Percentiles rank a stretch among this genome's conserved stretches.
phyloP scores from a whole-genome alignment of 2,113 vertebrate species.

The Phalacrocorax aristotelis region DNA sequence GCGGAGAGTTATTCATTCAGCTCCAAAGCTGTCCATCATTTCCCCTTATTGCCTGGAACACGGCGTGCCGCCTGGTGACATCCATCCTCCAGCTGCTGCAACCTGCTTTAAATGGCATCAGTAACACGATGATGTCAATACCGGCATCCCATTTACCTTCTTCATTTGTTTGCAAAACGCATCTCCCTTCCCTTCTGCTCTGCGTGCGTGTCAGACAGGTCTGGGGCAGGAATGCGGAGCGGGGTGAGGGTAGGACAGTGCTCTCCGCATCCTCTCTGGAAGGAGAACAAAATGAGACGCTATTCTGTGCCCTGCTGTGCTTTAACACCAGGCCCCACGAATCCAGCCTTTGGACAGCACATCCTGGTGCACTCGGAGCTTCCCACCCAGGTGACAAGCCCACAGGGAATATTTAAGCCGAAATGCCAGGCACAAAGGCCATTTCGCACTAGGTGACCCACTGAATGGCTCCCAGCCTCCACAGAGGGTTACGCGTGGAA shows the following conservation, averaged over 20 bases:
- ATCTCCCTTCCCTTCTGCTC: neutral
- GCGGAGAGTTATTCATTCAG: neutral
- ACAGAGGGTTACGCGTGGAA: neutral
- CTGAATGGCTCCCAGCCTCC: neutral
- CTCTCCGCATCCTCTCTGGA: neutral
- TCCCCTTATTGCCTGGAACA: neutral
- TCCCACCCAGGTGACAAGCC: neutral
- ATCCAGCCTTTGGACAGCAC: neutral
- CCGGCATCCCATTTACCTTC: neutral
- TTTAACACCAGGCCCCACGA: neutral
- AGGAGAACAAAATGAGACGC: neutral
- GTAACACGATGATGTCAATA: rapidly evolving
- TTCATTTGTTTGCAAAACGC: neutral
- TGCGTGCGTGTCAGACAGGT: rapidly evolving
- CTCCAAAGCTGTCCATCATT: neutral
- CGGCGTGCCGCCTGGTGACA: neutral
- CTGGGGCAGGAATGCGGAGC: neutral
- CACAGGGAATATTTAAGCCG: neutral
- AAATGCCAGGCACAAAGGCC: neutral
- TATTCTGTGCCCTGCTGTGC: rapidly evolving
- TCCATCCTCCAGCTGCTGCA: conserved; percentile 13
- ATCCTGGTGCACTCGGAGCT: neutral
- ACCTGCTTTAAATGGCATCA: neutral
- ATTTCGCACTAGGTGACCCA: neutral
- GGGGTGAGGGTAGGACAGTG: neutral